Percentiles rank a stretch among this genome's conserved stretches.
Conservation (phyloP, 2,113 vertebrate species). For the Cheilinus undulatus region DNA sequence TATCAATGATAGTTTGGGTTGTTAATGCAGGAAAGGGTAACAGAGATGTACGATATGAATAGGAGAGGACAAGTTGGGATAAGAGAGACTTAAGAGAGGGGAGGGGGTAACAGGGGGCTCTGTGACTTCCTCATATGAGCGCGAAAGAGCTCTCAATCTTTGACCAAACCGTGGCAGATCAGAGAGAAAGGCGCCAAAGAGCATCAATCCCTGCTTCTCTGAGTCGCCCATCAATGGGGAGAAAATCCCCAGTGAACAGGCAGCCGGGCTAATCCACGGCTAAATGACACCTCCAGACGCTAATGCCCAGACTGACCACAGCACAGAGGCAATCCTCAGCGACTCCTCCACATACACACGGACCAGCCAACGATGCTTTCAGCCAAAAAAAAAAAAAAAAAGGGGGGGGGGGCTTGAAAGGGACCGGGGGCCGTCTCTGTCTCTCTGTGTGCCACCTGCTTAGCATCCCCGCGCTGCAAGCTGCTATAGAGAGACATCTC, state of each 20-base stretch:
- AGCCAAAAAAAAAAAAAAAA: slow-evolving; percentile 13
- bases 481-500: slow-evolving; percentile 83
- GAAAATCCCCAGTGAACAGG: slow-evolving; percentile 80
- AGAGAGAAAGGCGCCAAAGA: slow-evolving; percentile 66
- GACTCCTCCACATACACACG: slow-evolving; percentile 68
- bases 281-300: slow-evolving; percentile 82
- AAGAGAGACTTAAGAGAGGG: background rate
- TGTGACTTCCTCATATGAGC: slow-evolving; percentile 54
- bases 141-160: slow-evolving; percentile 71
- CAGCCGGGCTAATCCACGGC: slow-evolving; percentile 80
- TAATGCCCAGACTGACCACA: slow-evolving; percentile 81
- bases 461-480: slow-evolving; percentile 78
- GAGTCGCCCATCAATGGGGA: slow-evolving; percentile 64
- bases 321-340: slow-evolving; percentile 73
- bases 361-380: slow-evolving; percentile 71
- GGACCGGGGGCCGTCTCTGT: slow-evolving; percentile 60
- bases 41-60: background rate
- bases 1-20: background rate
- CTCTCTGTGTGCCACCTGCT: slow-evolving; percentile 83
- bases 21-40: background rate
- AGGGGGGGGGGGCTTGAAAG: slow-evolving; percentile 75
- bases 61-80: background rate
- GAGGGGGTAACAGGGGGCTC: slow-evolving; percentile 4
- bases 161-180: slow-evolving; percentile 60
- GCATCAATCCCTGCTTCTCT: slow-evolving; percentile 73